Base-by-base conservation (phyloP, 2,888 invertebrate species). In the Drosophila subsilvestris region DNA sequence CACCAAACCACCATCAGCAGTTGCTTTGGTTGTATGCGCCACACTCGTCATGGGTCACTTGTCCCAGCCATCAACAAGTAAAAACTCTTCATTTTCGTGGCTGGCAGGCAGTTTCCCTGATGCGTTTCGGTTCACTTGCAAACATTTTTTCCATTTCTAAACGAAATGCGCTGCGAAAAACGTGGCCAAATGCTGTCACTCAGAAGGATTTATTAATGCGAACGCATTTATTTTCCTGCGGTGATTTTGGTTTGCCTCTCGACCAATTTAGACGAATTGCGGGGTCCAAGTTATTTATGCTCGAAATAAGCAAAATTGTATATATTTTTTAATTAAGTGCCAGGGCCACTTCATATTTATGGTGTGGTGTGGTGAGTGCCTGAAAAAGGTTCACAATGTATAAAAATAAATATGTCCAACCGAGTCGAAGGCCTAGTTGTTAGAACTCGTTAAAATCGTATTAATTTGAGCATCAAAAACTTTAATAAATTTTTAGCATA, bases 1-100 rank as follows among this genome's bases (percentile, higher is more conserved):
- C 22, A 22, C 22, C n/a, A n/a, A n/a, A n/a, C 25, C 25, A 5
- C 25, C 25, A 62, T 47, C 71, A 69, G 42, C 65, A 58, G 48
- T 32, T 61, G 29, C 57, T 67, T 47, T 50, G 54, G 56, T 10
- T 61, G 74, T 67, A 57, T 57, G 60, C 73, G 53, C 65, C 74
- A 44, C 60, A 68, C 75, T 74, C 75, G 70, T 75, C 63, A 29
- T 65, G 75, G 75, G 75, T 71, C 65, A 76, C 67, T 60, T 66
- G 71, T 63, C 62, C 17, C 62, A 48, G 54, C 66, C 78, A 77
- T 72, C 83, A 86, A 63, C 86, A 82, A 86, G 86, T 86, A 83
- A 88, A 88, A 88, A 74, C 79, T 85, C 88, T 79, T 83, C 68
- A 88, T 88, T 85, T 86, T 56, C 72, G 76, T 73, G 70, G 66